Evolutionary conservation across 2,797 vertebrate genomes (phyloP).

Genomic region (Acestrorhynchus altus): DNA sequence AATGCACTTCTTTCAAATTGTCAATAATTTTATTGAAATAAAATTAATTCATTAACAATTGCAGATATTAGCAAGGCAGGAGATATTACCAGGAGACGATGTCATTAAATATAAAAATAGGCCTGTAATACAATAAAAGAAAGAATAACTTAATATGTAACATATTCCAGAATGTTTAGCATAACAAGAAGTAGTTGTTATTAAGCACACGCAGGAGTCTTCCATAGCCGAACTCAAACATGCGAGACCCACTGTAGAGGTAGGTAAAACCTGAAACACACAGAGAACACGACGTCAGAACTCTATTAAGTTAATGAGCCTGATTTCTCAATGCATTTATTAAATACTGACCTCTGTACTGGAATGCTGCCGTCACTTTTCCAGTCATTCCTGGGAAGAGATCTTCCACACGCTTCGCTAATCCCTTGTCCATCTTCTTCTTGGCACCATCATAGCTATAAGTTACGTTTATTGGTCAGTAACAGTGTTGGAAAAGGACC

Average conservation of each 20-base stretch:
- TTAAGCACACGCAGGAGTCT: constrained; percentile 4
- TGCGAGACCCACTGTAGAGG: neutral
- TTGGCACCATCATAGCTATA: constrained; percentile 76
- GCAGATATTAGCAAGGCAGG: too few relatives aligned
- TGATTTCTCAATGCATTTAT: neutral
- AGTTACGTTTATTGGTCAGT: neutral
- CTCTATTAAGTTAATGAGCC: neutral
- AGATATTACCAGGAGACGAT: too few relatives aligned
- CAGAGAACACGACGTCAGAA: neutral
- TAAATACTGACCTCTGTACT: constrained; percentile 70
- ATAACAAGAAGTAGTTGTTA: constrained; percentile 28
- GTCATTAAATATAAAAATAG: too few relatives aligned
- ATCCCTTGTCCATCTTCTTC: constrained; percentile 73
- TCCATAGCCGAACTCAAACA: constrained; percentile 23
- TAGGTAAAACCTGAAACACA: constrained; percentile 31
- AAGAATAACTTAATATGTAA: neutral
- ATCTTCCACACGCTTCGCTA: constrained; percentile 62
- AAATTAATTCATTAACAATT: too few relatives aligned
- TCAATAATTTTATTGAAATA: too few relatives aligned
- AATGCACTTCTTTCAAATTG: too few relatives aligned
- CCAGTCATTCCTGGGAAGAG: constrained; percentile 75
- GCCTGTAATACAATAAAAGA: too few relatives aligned
- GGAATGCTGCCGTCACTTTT: constrained; percentile 75
- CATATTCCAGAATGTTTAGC: neutral
- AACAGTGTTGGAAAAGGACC: neutral